A percentile compares a stretch with the other conserved stretches of the same genome.
phyloP scores from a whole-genome alignment of 1,140 invertebrate genomes.

The Cotesia chilonis region DNA sequence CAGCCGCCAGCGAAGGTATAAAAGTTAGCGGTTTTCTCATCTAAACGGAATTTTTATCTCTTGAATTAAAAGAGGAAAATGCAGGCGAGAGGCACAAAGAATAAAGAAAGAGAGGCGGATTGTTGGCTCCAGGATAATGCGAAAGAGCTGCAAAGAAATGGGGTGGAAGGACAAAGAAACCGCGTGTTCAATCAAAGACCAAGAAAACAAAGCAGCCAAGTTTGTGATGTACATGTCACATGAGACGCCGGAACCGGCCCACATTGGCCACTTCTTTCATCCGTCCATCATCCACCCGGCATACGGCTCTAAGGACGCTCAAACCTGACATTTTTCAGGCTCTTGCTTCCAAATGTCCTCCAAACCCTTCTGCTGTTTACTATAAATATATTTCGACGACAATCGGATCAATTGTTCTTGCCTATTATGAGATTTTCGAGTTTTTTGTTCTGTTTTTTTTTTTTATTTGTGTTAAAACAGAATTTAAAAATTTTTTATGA shows the following conservation, averaged over 20 bases:
- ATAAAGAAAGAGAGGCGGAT: not conserved
- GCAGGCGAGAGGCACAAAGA: not conserved
- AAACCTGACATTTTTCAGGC: slow-evolving; percentile 41
- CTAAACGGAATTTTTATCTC: not conserved
- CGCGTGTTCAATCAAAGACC: slow-evolving; percentile 62
- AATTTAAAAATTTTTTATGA: too few relatives aligned
- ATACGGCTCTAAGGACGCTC: slow-evolving; percentile 41
- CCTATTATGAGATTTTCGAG: too few relatives aligned
- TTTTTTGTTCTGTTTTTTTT: too few relatives aligned
- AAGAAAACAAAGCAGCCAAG: slow-evolving; percentile 57
- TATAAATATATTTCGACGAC: too few relatives aligned
- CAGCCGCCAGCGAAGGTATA: not conserved
- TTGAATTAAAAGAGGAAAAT: slow-evolving; percentile 9
- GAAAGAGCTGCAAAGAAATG: slow-evolving; percentile 21
- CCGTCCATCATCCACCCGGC: slow-evolving; percentile 59
- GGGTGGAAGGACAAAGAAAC: slow-evolving; percentile 45
- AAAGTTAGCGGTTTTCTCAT: slow-evolving; percentile 9
- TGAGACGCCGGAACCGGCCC: slow-evolving; percentile 64
- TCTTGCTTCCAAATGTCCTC: not conserved
- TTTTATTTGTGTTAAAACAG: too few relatives aligned
- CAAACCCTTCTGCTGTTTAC: not conserved
- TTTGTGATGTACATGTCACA: slow-evolving; percentile 60
- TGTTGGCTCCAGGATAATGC: slow-evolving; percentile 26
- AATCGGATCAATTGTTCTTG: too few relatives aligned
- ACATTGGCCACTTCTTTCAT: slow-evolving; percentile 68